Percentiles rank a stretch among this genome's conserved stretches.
Evolutionary conservation across 1,140 invertebrate species (phyloP).

Genomic region (Anastrepha ludens): DNA sequence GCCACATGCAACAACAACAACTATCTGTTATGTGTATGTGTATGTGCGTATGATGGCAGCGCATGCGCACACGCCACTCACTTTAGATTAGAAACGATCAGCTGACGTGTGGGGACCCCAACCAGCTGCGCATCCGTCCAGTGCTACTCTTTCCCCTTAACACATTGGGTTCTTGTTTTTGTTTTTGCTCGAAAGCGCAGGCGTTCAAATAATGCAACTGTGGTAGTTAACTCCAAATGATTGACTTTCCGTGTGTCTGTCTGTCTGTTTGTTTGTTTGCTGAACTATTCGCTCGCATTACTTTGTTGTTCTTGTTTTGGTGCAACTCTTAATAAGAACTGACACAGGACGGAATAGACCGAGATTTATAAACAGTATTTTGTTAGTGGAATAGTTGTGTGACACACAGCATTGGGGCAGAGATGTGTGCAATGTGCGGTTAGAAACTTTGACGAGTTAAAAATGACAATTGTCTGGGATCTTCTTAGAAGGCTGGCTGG

Average conservation of each 20-base stretch:
- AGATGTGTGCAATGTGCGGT: background rate
- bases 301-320: background rate
- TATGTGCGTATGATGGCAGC: constrained; percentile 35
- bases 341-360: background rate
- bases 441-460: constrained; percentile 11
- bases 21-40: background rate
- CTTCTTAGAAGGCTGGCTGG: background rate
- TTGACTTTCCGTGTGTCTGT: background rate
- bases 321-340: constrained; percentile 12
- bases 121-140: background rate
- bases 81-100: constrained; percentile 50
- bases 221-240: constrained; percentile 14
- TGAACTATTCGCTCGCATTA: background rate
- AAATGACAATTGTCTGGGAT: background rate
- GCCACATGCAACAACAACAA: background rate
- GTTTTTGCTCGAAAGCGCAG: background rate
- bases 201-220: background rate
- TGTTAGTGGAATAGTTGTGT: background rate
- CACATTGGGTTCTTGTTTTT: background rate
- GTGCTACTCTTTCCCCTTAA: background rate
- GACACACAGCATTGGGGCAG: background rate
- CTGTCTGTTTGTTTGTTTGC: background rate
- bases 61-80: constrained; percentile 52
- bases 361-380: background rate
- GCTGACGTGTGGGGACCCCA: constrained; percentile 29